Evolutionary conservation across 2,113 vertebrate species (phyloP), one percentile per base, ranked within the genome.

Genomic region (Protomyctophum bolini): DNA sequence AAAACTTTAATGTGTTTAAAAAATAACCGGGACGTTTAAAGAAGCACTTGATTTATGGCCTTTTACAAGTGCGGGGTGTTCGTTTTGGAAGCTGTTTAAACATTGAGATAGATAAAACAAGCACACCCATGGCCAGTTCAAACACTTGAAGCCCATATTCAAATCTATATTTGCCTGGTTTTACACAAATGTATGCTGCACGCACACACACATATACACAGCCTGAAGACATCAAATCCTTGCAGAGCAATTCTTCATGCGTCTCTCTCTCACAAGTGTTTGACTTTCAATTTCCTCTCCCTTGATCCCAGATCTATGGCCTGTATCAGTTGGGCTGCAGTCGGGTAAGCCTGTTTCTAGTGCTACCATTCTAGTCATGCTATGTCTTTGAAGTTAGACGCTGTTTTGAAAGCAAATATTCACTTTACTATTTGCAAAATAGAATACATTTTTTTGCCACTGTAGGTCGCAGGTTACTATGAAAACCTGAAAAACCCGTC

Each of bases 111-210:
- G 8, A 50, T 64, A 58, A 65, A 75, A 70, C 62, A 69, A 66
- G 56, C 72, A 63, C 51, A 47, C 12, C 33, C 71, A 51, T 9
- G 55, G 59, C 66, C 15, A 49, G 64, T 71, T 70, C 70, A 79
- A 77, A 81, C 65, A 73, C 21, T 59, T 15, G 48, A 46, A 59
- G 33, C 52, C 33, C 65, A 54, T 70, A 72, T 70, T 69, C 10
- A 75, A 75, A 77, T 81, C 59, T 72, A 10, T 72, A 63, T 82
- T 83, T 75, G 55, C 48, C 61, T 21, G n/a, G 28, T 77, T 70
- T 61, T 41, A 28, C 41, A 15, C 6, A 63, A 5, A 15, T 41
- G 33, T 41, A 41, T 41, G 33, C 33, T 41, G 33, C 33, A 41
- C 21, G 21, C 21, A 21, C 58, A 77, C 28, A 65, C 57, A 74